Percentiles rank a stretch among this genome's conserved stretches.
Evolutionary conservation across 2,113 vertebrate species (phyloP).

Genomic region (Microcebus murinus): DNA sequence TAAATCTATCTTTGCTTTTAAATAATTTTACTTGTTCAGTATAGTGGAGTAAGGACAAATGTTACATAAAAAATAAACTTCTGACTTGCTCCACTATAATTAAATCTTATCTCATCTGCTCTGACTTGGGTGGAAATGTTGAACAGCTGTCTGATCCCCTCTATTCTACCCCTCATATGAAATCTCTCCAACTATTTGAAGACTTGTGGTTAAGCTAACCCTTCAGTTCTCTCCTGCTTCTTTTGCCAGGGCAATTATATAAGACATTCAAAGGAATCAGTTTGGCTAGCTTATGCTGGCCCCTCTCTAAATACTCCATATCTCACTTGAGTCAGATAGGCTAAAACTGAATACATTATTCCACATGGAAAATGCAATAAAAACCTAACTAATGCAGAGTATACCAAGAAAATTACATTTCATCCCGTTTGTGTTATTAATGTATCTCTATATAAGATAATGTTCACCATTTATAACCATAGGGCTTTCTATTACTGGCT

Average conservation of each 20-base stretch:
- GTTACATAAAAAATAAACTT: not conserved
- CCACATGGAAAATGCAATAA: not conserved
- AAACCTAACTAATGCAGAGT: constrained; percentile 6
- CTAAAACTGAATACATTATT: not conserved
- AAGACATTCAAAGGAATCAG: constrained; percentile 25
- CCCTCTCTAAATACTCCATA: not conserved
- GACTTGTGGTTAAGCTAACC: not conserved
- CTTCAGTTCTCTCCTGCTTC: constrained; percentile 8
- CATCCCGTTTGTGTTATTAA: not conserved
- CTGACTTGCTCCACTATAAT: not conserved
- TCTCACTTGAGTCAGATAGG: not conserved
- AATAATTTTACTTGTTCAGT: constrained; percentile 1
- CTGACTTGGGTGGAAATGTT: not conserved
- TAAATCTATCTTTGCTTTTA: constrained; percentile 30
- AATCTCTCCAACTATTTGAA: constrained; percentile 35
- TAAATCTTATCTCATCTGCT: constrained; percentile 26
- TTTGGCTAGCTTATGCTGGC: not conserved
- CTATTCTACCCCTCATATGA: not conserved
- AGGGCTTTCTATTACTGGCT: constrained; percentile 2
- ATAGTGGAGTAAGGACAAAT: not conserved
- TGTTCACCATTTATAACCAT: not conserved
- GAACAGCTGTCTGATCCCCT: not conserved
- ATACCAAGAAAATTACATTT: not conserved
- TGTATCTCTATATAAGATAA: not conserved
- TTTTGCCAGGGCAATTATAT: not conserved